Conservation (phyloP, 2,113 vertebrate genomes). For the Pedionomus torquatus region DNA sequence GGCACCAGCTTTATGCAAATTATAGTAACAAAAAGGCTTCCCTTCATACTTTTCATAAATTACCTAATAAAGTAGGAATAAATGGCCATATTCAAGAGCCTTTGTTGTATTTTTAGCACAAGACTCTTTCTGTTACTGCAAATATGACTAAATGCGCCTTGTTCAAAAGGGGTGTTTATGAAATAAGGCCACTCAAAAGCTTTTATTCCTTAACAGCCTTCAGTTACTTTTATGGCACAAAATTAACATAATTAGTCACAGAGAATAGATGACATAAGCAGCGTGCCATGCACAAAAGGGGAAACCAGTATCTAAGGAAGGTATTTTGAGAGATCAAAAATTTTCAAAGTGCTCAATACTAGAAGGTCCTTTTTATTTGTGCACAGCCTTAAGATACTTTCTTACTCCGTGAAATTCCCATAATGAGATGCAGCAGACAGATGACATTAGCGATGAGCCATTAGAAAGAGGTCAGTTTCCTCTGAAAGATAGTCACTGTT, state of each 20-base stretch:
- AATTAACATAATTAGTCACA: constrained; percentile 93
- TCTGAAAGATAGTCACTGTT: constrained; percentile 94
- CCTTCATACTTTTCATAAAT: constrained; percentile 88
- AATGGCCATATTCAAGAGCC: constrained; percentile 85
- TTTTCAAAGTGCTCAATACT: constrained; percentile 95
- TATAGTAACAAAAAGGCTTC: constrained; percentile 85
- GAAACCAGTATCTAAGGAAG: constrained; percentile 87
- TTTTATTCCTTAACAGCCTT: constrained; percentile 87
- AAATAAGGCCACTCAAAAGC: constrained; percentile 84
- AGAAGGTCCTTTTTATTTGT: constrained; percentile 98
- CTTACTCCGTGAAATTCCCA: constrained; percentile 90
- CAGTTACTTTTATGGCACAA: constrained; percentile 88
- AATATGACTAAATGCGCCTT: constrained; percentile 86
- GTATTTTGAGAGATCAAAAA: constrained; percentile 95
- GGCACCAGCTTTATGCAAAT: constrained; percentile 90
- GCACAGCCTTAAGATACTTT: constrained; percentile 97
- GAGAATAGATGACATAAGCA: constrained; percentile 86
- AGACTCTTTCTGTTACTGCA: constrained; percentile 87
- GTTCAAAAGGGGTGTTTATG: constrained; percentile 88
- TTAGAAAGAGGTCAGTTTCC: constrained; percentile 98
- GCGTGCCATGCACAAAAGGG: constrained; percentile 81
- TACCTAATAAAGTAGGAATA: constrained; percentile 89
- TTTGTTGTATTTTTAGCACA: constrained; percentile 91
- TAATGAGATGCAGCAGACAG: constrained; percentile 98
- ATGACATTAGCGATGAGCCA: constrained; percentile 94